Conservation (phyloP, 2,797 vertebrate genomes). For the Poeciliopsis presidionis region DNA sequence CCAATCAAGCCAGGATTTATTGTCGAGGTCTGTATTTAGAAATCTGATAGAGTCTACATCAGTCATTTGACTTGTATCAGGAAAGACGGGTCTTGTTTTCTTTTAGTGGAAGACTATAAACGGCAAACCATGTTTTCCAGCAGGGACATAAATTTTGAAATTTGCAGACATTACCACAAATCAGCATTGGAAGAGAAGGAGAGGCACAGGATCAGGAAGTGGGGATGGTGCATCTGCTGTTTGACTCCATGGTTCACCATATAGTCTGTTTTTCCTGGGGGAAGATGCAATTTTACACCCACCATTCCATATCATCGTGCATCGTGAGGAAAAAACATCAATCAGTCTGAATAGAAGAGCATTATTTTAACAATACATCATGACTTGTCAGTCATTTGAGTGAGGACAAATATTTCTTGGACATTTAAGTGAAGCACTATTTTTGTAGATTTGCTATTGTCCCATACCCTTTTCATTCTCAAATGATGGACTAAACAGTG, state of each 20-base stretch:
- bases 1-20: constrained; percentile 86
- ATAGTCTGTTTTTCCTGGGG: constrained; percentile 66
- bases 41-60: constrained; percentile 87
- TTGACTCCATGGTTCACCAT: constrained; percentile 66
- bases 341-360: constrained; percentile 44
- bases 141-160: constrained; percentile 82
- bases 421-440: neutral
- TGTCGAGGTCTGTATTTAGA: constrained; percentile 84
- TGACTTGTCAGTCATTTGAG: constrained; percentile 55
- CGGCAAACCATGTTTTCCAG: constrained; percentile 84
- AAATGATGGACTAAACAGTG: neutral
- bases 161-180: constrained; percentile 85
- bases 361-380: constrained; percentile 36
- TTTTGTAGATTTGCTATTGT: neutral
- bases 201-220: constrained; percentile 78
- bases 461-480: neutral
- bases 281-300: constrained; percentile 67
- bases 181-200: constrained; percentile 69
- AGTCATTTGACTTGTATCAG: constrained; percentile 85
- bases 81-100: constrained; percentile 80
- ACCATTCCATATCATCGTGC: constrained; percentile 41
- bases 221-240: constrained; percentile 69
- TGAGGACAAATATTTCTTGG: constrained; percentile 21
- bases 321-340: constrained; percentile 58
- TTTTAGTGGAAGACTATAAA: constrained; percentile 81